A percentile compares a stretch with the other conserved stretches of the same genome.
Conservation (phyloP, 2,113 vertebrate genomes). For the Gnathonemus echidnorhynchus region DNA sequence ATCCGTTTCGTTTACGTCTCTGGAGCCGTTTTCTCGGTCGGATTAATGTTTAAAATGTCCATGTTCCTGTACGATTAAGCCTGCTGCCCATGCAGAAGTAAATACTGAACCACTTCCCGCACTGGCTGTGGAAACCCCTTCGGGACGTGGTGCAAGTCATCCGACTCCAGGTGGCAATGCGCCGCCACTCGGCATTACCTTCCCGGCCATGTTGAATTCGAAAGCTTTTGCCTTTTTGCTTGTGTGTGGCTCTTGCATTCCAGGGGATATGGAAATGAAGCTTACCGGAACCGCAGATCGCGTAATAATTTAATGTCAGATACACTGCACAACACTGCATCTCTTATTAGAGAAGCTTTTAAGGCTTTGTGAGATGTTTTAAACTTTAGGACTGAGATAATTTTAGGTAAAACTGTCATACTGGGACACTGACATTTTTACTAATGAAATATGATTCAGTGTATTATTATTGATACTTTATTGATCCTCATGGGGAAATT, state of each 20-base stretch:
- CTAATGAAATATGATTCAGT: background rate
- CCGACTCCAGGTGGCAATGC: slow-evolving; percentile 55
- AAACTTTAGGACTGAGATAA: background rate
- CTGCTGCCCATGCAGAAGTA: slow-evolving; percentile 30
- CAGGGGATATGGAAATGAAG: background rate
- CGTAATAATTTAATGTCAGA: background rate
- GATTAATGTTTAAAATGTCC: slow-evolving; percentile 30
- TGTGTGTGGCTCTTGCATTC: background rate
- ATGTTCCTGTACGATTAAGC: slow-evolving; percentile 62
- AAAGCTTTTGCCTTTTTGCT: background rate
- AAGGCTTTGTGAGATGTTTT: background rate
- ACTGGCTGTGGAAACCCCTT: slow-evolving; percentile 46
- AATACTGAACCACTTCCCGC: slow-evolving; percentile 39
- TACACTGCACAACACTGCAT: background rate
- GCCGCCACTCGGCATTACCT: slow-evolving; percentile 50
- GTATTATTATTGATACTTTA: background rate
- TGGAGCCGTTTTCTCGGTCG: slow-evolving; percentile 23
- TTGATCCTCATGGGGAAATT: too few relatives aligned
- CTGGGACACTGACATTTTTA: background rate
- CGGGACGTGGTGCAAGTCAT: slow-evolving; percentile 33
- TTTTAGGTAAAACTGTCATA: background rate
- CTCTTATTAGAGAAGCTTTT: background rate
- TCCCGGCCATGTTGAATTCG: slow-evolving; percentile 26
- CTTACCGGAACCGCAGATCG: background rate
- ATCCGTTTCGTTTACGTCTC: slow-evolving; percentile 38